phyloP scores from a whole-genome alignment of 2,113 vertebrate genomes.

The Epinephelus cyanopodus region DNA sequence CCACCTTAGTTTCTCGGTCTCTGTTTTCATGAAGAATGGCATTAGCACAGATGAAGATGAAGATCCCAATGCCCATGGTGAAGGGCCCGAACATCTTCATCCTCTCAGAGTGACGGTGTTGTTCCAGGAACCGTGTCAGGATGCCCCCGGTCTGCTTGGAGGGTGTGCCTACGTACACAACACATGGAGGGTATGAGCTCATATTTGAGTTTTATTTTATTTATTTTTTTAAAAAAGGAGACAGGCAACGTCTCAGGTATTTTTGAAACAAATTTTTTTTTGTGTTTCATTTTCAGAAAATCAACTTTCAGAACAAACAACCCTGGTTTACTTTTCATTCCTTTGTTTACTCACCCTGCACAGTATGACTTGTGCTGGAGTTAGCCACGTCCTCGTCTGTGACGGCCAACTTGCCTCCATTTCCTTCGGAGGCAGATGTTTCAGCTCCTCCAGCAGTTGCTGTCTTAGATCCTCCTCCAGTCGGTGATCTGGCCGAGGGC shows the following conservation, averaged over 20 bases:
- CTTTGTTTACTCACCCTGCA: conserved; percentile 49
- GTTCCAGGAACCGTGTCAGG: conserved; percentile 92
- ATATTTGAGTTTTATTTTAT: too few species aligned
- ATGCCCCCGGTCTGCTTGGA: conserved; percentile 75
- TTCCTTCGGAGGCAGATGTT: conserved; percentile 25
- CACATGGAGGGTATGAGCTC: background rate
- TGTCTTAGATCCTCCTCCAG: background rate
- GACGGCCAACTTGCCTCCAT: conserved; percentile 10
- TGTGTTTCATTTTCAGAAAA: too few species aligned
- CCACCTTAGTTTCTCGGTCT: conserved; percentile 95
- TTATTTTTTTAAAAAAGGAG: too few species aligned
- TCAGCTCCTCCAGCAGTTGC: background rate
- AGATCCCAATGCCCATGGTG: conserved; percentile 99
- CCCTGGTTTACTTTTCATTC: background rate
- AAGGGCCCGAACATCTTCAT: conserved; percentile 99
- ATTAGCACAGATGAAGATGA: conserved; percentile 98
- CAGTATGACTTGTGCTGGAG: conserved; percentile 27
- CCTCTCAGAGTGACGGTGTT: conserved; percentile 93
- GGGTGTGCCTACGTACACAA: conserved; percentile 34
- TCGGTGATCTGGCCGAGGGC: conserved; percentile 66
- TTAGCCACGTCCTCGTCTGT: conserved; percentile 30
- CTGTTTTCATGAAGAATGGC: conserved; percentile 98
- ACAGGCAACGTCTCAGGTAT: too few species aligned
- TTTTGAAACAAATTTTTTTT: too few species aligned
- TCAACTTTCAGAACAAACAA: background rate